These are phyloP conservation scores for Pristionchus mayeri DNA, from an alignment of 2,888 invertebrate species.

Conservation along the genomic window DNA sequence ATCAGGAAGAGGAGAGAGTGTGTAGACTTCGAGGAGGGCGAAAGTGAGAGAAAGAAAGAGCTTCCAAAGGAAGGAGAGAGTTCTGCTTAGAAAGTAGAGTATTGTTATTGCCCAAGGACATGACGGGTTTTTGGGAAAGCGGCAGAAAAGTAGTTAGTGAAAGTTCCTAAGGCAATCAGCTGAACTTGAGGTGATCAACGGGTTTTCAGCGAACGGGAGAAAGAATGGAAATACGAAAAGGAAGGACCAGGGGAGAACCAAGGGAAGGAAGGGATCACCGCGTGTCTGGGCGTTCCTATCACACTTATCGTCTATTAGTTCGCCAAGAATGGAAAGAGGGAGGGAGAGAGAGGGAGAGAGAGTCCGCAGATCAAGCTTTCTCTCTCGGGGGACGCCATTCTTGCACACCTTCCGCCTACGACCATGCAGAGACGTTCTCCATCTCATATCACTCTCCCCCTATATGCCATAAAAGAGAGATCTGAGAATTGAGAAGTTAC, in stretches of 20 bases:
- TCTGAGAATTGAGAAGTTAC: not conserved
- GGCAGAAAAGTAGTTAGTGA: not conserved
- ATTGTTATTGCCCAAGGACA: slow-evolving; percentile 32
- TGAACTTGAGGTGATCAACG: not conserved
- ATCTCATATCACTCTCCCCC: too few species aligned
- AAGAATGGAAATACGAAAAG: not conserved
- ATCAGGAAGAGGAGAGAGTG: not conserved
- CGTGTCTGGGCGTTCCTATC: not conserved
- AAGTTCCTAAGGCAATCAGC: slow-evolving; percentile 1
- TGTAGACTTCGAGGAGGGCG: not conserved
- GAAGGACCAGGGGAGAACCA: not conserved
- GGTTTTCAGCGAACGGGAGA: not conserved
- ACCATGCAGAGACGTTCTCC: not conserved
- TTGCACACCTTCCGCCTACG: not conserved
- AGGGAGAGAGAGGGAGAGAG: too few species aligned
- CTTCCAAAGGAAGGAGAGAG: not conserved
- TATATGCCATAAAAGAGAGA: not conserved
- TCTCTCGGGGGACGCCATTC: not conserved
- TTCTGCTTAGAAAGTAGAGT: not conserved
- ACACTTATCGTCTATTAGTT: not conserved
- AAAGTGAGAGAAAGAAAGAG: not conserved
- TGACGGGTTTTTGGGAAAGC: slow-evolving; percentile 34
- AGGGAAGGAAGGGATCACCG: not conserved
- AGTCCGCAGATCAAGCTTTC: slow-evolving; percentile 13
- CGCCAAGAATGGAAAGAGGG: not conserved